These are phyloP conservation scores for Ptilorrhoa leucosticta DNA, from an alignment of 2,113 vertebrate species.

Conservation along the genomic window DNA sequence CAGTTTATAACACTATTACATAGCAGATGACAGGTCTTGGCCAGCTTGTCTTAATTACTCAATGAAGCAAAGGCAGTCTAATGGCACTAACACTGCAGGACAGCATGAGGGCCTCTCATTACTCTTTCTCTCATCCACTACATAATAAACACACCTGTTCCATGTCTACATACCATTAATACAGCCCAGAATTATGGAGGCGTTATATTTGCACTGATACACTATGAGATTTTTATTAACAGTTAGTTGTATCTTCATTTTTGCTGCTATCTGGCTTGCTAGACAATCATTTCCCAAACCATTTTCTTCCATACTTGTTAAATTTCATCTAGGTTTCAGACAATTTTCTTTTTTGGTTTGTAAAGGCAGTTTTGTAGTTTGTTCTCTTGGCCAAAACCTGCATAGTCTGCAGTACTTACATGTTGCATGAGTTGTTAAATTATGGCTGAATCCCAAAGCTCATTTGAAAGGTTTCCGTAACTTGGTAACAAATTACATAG, in stretches of 20 bases:
- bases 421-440: background rate
- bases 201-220: accelerated
- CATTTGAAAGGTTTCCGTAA: background rate
- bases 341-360: background rate
- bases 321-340: background rate
- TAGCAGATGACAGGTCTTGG: accelerated
- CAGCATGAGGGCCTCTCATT: background rate
- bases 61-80: background rate
- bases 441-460: background rate
- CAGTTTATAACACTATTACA: background rate
- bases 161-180: background rate
- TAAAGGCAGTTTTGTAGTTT: background rate
- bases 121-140: background rate
- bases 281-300: background rate
- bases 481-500: background rate
- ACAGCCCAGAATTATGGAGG: background rate
- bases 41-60: background rate
- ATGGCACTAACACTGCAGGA: background rate
- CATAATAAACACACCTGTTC: background rate
- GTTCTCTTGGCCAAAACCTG: background rate
- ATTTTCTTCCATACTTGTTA: background rate
- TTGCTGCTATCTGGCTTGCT: background rate
- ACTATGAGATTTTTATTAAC: background rate
- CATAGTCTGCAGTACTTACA: background rate
- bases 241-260: background rate